Evolutionary conservation across 2,113 vertebrate species (phyloP), one percentile per base, ranked within the genome.

Genomic region (Misgurnus mizolepis): DNA sequence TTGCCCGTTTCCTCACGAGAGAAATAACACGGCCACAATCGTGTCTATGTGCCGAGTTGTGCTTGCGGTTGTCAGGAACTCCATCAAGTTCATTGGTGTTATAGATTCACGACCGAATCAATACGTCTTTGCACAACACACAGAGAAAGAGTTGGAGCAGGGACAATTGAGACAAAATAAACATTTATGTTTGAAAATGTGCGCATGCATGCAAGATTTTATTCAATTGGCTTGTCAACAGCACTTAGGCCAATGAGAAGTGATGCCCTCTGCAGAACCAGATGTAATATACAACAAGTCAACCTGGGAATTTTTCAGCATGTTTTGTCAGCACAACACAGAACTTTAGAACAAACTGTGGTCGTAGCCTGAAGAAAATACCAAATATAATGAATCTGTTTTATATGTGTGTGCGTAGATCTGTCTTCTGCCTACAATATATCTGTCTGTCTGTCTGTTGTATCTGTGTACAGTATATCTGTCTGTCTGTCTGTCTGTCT

Each of bases 41-140:
- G 58, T 22, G 58, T 76, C 41, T 58, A 55, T 74, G 56, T 61
- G 71, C 71, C 41, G 58, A 74, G 71, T 11, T 49, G 18, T 60
- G 64, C 73, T 76, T 76, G 73, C 17, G 73, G 41, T 76, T 76
- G 73, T 76, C 73, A 76, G 73, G 73, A 76, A 76, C 73, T 76
- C 73, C 73, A 76, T 76, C 73, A 76, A 76, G 73, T 76, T 76
- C 73, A 76, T 62, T 64, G 73, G 73, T 76, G 60, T 39, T 76
- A 76, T 76, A 76, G 73, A 76, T 76, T 76, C 73, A 76, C 60
- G 3, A 43, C 4, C 15, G 18, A 76, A 64, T 76, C 73, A 49
- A 76, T 76, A 76, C 60, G 9, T 76, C 73, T 76, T 64, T 64
- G 58, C 73, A 64, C 73, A 64, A 82, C 75, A 78, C 40, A 78